phyloP scores from a whole-genome alignment of 2,113 vertebrate genomes.

The Trematocara variabile region DNA sequence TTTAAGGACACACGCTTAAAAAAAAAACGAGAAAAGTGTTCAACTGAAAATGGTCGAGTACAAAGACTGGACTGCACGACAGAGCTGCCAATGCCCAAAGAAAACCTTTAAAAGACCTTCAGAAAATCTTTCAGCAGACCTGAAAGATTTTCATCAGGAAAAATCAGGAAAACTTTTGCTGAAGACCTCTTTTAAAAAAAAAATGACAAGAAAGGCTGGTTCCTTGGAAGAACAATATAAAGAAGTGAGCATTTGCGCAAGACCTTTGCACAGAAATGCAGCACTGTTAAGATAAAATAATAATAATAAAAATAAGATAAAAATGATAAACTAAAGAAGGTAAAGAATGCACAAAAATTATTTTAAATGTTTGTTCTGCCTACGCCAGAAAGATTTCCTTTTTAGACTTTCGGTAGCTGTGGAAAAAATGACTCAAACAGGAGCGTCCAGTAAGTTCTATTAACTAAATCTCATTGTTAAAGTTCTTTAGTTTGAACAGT shows the following conservation, averaged over 20 bases:
- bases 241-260: background rate
- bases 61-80: background rate
- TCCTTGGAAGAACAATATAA: background rate
- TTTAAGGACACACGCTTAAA: background rate
- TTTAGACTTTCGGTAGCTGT: background rate
- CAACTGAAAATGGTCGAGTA: background rate
- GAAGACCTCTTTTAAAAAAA: fast-evolving
- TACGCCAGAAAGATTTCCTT: fast-evolving
- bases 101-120: background rate
- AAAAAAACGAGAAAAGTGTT: background rate
- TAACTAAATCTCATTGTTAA: background rate
- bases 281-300: background rate
- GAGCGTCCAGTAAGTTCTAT: background rate
- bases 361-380: background rate
- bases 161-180: background rate
- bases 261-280: background rate
- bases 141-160: too few relatives aligned
- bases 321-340: background rate
- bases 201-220: background rate
- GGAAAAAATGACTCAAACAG: background rate
- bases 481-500: background rate
- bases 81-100: background rate
- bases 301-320: background rate
- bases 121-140: too few relatives aligned
- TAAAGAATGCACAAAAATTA: background rate